Percentiles rank a stretch among this genome's conserved stretches.
phyloP scores from a whole-genome alignment of 2,113 vertebrate genomes.

The Naja naja region DNA sequence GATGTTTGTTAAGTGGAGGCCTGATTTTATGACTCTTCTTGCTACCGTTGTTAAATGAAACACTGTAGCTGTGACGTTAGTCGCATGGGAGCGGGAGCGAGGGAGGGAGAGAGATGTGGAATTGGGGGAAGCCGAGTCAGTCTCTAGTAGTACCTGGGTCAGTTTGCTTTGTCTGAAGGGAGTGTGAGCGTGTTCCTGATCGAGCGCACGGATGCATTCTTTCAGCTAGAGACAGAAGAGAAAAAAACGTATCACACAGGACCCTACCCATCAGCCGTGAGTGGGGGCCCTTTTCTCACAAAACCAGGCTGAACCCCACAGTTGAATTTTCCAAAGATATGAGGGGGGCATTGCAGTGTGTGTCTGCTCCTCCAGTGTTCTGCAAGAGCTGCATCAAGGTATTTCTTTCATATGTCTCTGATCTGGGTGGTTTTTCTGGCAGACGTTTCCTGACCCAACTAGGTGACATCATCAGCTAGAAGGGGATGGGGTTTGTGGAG shows the following conservation, averaged over 20 bases:
- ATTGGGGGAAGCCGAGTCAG: neutral
- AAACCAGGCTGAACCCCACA: no score
- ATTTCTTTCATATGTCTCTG: neutral
- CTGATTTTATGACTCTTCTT: neutral
- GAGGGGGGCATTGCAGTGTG: neutral
- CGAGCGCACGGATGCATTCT: constrained; percentile 89
- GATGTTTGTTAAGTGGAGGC: rapidly evolving
- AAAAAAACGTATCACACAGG: neutral
- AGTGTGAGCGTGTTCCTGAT: constrained; percentile 84
- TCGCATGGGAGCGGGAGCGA: no score
- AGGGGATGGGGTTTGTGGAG: no score
- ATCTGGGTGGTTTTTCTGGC: no score
- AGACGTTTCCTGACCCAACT: no score
- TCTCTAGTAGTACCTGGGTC: constrained; percentile 78
- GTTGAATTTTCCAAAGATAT: neutral
- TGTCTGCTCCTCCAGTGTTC: neutral
- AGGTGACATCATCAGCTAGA: no score
- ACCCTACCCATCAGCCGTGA: no score
- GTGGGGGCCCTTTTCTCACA: neutral
- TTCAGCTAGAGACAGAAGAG: constrained; percentile 76
- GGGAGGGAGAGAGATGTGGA: no score
- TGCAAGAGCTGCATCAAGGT: neutral
- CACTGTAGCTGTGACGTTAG: neutral
- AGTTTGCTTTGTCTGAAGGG: constrained; percentile 94
- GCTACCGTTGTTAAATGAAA: neutral